Base-by-base conservation (phyloP, 1,140 invertebrate species). In the Trichonephila clavipes region DNA sequence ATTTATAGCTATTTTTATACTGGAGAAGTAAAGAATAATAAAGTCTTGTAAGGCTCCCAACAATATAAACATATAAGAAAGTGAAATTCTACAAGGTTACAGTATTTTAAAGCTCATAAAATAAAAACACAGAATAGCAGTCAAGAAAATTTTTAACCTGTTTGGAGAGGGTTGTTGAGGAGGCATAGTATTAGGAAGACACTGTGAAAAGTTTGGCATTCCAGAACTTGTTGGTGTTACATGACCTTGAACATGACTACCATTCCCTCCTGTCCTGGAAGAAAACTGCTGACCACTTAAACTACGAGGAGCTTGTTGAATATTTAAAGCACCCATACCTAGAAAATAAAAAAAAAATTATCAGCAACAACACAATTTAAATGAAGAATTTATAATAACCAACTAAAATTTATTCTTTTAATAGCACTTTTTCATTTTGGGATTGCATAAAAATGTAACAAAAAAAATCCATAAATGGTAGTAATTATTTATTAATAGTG, bases 141-240 rank as follows among this genome's bases (percentile, higher is more conserved):
- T 8, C 3, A 18, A 58, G n/a, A 21, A 64, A 88, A 21, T 64
- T 64, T 44, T 88, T 94, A 94, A 95, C 95, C 95, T 95, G 94
- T 95, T 96, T 69, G 96, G 96, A 64, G 96, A 96, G 66, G 95
- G 95, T 77, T 96, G 96, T 94, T 95, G 95, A 24, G 95, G 90
- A 61, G 94, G 95, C 40, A 95, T 77, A 88, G 92, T 95, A 95
- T 72, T 95, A 59, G 88, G 95, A 89, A 95, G 92, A 93, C 94
- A 95, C 34, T 94, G 83, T 59, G 95, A 95, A 93, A 96, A 95
- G 82, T 94, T 95, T 59, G 86, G 94, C 72, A 95, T 95, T 85
- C 95, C 95, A 87, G 95, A 95, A 95, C 95, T 96, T 8, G 95
- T 96, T 14, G 96, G 96, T n/a, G 96, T 96, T 10, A 95, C 94